Base-by-base conservation (phyloP, 2,888 invertebrate genomes). In the Actias luna region DNA sequence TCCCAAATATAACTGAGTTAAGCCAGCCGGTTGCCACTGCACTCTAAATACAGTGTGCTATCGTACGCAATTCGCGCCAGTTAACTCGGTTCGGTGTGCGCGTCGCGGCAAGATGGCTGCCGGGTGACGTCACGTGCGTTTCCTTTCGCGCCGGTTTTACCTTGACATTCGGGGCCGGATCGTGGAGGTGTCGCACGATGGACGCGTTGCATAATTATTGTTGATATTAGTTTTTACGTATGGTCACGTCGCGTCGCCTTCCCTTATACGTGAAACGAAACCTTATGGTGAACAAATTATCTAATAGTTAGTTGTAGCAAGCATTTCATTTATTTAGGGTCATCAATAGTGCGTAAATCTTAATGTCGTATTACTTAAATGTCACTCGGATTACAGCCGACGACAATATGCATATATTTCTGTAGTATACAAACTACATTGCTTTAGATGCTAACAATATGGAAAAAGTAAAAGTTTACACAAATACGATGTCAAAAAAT, bases 161-260 rank as follows among this genome's bases (percentile, higher is more conserved):
- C 91, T 90, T 92, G 89, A 89, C 90, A 90, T 89, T 89, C 86
- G 80, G n/a, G 82, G 83, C 88, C 86, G 87, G 89, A 87, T 85
- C 85, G 80, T 84, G 16, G n/a, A 55, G 55, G 55, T 55, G 55
- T 55, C 55, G n/a, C 55, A 29, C 55, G 27, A 55, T 55, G 55
- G 29, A 29, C n/a, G 14, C 55, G 55, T 55, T 55, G 55, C 55
- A 55, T 55, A 55, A 55, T 55, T 55, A 18, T 55, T 27, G 50
- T 55, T 29, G 29, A 27, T 55, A 29, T 55, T 55, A 27, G 55
- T 55, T 55, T n/a, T n/a, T 29, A 29, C 16, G 27, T 55, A 55
- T 55, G 29, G 29, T 55, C 55, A 55, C 55, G 55, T 29, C 29
- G 55, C 55, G 55, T 29, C 29, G 55, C 55, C 16, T 55, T n/a